Conservation (phyloP, 2,888 invertebrate species). For the Polia nebulosa region DNA sequence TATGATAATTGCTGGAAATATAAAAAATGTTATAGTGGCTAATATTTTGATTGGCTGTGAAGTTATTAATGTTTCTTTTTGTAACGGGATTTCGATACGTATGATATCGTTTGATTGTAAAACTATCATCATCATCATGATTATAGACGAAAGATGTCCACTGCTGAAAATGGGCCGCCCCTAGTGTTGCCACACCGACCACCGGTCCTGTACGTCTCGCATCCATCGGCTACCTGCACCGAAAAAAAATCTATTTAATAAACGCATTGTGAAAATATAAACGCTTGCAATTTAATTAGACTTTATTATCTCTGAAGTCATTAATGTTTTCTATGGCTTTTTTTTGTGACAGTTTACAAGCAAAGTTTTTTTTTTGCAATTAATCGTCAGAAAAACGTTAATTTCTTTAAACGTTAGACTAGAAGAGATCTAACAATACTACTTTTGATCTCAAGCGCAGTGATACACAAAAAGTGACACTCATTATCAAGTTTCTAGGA, state of each 20-base stretch:
- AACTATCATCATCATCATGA: too few species aligned
- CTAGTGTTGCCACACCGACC: too few species aligned
- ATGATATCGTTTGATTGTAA: neutral
- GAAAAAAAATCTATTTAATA: too few species aligned
- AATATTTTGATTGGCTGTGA: constrained; percentile 34
- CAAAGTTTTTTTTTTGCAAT: too few species aligned
- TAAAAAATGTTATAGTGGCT: neutral
- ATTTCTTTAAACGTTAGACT: too few species aligned
- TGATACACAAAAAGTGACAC: neutral
- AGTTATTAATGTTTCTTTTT: constrained; percentile 9
- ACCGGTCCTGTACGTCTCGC: too few species aligned
- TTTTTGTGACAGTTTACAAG: too few species aligned
- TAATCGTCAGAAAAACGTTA: neutral
- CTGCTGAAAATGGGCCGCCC: too few species aligned
- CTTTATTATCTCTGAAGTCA: neutral
- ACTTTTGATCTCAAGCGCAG: neutral
- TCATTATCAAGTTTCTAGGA: neutral
- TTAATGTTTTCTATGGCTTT: too few species aligned
- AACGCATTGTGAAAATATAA: too few species aligned
- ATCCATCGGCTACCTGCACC: too few species aligned
- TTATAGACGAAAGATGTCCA: too few species aligned
- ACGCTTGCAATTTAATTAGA: neutral
- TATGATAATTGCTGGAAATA: constrained; percentile 67
- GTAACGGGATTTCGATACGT: neutral
- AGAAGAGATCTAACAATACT: neutral